Base-by-base conservation (phyloP, 2,888 invertebrate species). In the Clostera curtula region DNA sequence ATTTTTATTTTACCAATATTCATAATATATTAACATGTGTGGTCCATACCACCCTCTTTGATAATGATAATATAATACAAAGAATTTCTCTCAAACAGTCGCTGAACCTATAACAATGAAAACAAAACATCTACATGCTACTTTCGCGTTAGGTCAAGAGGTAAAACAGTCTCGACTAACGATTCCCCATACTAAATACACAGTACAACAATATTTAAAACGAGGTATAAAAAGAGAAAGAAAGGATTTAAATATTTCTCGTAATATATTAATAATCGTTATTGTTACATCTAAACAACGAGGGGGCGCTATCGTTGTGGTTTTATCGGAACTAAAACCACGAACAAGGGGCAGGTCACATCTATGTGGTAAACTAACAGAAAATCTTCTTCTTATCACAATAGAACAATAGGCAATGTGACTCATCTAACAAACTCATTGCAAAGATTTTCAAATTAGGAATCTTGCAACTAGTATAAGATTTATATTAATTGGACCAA, bases 1-100 rank as follows among this genome's bases (percentile, higher is more conserved):
- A 82, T 82, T 80, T n/a, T 79, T 77, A 77, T 79, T 82, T 82
- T 80, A 83, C 76, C 82, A 82, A 80, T 82, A 82, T 82, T 76
- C 79, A 74, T 80, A 80, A 83, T 83, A 83, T 82, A 82, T 83
- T 82, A 83, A 82, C 82, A 82, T 75, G 80, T 68, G 82, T 79
- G 82, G 82, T 79, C 77, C 74, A 60, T 66, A 70, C 80, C 82
- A 82, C 80, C 72, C 69, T 76, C 72, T 76, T 75, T 74, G 71
- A 79, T 71, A 76, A 79, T 71, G 75, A 74, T 77, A 66, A 80
- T 80, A 82, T 82, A 73, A 76, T 82, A 83, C 82, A 83, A 77
- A 74, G 73, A 73, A 79, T 80, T 80, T 80, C 49, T 70, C 79
- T 72, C 76, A 70, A 70, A 64, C 65, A 76, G 73, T 73, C 61